Conservation (phyloP, 1,140 invertebrate genomes). For the Anoplophora glabripennis region DNA sequence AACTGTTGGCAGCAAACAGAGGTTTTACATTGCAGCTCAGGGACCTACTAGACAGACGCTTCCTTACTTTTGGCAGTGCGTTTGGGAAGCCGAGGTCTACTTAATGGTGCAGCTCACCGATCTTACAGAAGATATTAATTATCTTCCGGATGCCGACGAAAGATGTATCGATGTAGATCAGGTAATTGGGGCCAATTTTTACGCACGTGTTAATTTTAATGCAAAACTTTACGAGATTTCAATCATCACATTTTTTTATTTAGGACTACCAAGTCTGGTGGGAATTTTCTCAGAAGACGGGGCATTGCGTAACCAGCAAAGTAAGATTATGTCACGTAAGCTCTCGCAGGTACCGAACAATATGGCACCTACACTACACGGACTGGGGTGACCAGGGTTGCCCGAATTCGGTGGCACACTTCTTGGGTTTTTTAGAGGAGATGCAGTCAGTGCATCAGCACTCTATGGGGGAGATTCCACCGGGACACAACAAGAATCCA, state of each 20-base stretch:
- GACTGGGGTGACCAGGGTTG: constrained; percentile 72
- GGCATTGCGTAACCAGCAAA: constrained; percentile 60
- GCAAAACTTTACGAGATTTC: not conserved
- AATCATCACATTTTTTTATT: not conserved
- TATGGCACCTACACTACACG: constrained; percentile 81
- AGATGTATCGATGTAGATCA: constrained; percentile 57
- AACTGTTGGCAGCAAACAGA: constrained; percentile 69
- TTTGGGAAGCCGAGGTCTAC: constrained; percentile 81
- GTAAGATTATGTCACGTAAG: constrained; percentile 56
- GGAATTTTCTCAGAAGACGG: constrained; percentile 61
- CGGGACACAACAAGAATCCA: constrained; percentile 65
- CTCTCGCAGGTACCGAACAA: constrained; percentile 57
- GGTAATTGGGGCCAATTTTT: constrained; percentile 42
- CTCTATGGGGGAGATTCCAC: constrained; percentile 62
- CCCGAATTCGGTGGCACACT: constrained; percentile 44
- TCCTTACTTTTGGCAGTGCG: constrained; percentile 79
- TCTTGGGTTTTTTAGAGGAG: constrained; percentile 75
- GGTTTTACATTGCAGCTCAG: constrained; percentile 83
- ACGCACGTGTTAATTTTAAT: not conserved
- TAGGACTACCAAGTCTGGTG: constrained; percentile 68
- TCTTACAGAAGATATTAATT: constrained; percentile 59
- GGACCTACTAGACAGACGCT: constrained; percentile 63
- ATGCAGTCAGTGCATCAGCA: constrained; percentile 77
- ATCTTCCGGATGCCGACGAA: constrained; percentile 58
- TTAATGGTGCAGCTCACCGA: constrained; percentile 74